Conservation (phyloP, 2,113 vertebrate genomes). For the Ptilonorhynchus violaceus region DNA sequence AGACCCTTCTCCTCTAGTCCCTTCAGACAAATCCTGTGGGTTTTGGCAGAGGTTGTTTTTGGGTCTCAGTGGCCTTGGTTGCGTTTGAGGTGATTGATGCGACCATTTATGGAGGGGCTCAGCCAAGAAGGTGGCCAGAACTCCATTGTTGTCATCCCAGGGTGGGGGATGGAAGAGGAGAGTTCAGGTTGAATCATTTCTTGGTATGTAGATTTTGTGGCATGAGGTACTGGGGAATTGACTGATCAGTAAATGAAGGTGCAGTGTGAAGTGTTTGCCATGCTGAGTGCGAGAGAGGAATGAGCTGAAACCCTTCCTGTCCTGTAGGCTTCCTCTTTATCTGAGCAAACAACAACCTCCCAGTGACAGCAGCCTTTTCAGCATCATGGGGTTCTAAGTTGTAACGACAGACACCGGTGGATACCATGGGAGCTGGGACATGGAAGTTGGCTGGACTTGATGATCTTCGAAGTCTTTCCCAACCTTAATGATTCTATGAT, state of each 20-base stretch:
- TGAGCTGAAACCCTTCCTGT: not conserved
- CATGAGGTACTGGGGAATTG: not conserved
- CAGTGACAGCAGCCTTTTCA: not conserved
- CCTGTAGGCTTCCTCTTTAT: not conserved
- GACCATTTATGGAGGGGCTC: not conserved
- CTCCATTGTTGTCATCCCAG: not conserved
- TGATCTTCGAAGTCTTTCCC: not conserved
- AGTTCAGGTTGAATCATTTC: not conserved
- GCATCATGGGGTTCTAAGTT: not conserved
- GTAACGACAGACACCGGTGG: not conserved
- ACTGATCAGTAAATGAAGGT: not conserved
- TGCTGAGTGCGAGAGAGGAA: not conserved
- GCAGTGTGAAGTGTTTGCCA: not conserved
- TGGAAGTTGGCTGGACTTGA: not conserved
- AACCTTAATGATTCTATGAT: not conserved
- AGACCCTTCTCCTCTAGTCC: not conserved
- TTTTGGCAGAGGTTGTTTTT: not conserved
- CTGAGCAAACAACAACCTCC: not conserved
- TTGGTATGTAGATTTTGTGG: not conserved
- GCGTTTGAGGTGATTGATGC: not conserved
- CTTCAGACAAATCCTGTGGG: fast-evolving
- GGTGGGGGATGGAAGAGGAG: not conserved
- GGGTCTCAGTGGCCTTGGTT: not conserved
- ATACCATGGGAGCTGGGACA: not conserved
- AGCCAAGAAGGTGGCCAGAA: not conserved